Evolutionary conservation across 2,797 vertebrate species (phyloP).

Genomic region (Eospalax fontanierii): DNA sequence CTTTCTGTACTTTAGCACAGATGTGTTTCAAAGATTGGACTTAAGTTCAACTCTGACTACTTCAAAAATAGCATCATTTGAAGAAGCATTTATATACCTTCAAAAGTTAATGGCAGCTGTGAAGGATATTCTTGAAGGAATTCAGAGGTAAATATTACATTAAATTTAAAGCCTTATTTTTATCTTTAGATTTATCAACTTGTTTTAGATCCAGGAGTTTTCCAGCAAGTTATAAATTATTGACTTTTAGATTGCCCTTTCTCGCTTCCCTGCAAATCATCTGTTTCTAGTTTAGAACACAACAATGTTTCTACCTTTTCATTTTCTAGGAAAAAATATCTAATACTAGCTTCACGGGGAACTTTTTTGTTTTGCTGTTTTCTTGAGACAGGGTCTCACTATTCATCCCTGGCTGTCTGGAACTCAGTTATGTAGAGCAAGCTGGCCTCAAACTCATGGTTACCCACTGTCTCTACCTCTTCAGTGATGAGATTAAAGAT

Average conservation of each 20-base stretch:
- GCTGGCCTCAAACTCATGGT: too few relatives aligned
- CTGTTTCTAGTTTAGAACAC: slow-evolving; percentile 5
- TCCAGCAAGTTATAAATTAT: slow-evolving; percentile 44
- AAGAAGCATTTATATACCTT: slow-evolving; percentile 92
- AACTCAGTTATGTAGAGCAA: too few relatives aligned
- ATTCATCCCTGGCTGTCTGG: too few relatives aligned
- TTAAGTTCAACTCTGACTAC: slow-evolving; percentile 80
- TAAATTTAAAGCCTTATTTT: slow-evolving; percentile 63
- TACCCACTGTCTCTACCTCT: too few relatives aligned
- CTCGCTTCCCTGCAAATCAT: not conserved
- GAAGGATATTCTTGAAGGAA: slow-evolving; percentile 92
- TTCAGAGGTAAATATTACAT: slow-evolving; percentile 92
- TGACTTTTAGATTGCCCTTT: slow-evolving; percentile 32
- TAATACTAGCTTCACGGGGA: not conserved
- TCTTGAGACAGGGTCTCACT: too few relatives aligned
- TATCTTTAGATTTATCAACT: not conserved
- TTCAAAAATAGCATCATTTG: slow-evolving; percentile 88
- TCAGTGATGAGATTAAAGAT: too few relatives aligned
- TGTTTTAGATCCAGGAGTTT: slow-evolving; percentile 49
- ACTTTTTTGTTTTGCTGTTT: not conserved
- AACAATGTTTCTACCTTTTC: slow-evolving; percentile 55
- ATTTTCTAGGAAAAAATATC: slow-evolving; percentile 9
- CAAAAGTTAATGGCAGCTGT: slow-evolving; percentile 92
- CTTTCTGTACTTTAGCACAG: slow-evolving; percentile 82
- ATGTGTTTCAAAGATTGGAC: slow-evolving; percentile 89